These are phyloP conservation scores for Chloroclystis v-ata DNA, from an alignment of 2,888 invertebrate species.

Conservation along the genomic window DNA sequence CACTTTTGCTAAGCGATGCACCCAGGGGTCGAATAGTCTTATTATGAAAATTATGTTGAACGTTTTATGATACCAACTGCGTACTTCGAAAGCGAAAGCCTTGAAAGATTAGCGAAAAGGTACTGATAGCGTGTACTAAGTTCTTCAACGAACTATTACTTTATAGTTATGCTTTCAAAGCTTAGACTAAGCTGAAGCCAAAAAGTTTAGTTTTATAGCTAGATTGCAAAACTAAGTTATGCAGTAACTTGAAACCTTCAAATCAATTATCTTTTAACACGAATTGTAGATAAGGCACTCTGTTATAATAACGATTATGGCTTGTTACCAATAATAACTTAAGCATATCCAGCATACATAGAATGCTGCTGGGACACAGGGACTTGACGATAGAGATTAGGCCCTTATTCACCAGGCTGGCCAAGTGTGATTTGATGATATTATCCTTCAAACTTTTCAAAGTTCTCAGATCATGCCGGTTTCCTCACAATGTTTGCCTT, in stretches of 20 bases:
- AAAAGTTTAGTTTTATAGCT: slow-evolving; percentile 14
- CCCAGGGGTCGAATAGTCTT: slow-evolving; percentile 51
- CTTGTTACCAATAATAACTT: background rate
- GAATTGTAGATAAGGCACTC: too few species aligned
- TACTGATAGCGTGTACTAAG: slow-evolving; percentile 17
- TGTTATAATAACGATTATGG: too few species aligned
- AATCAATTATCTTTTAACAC: background rate
- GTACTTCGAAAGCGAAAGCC: slow-evolving; percentile 18
- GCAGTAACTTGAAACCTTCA: too few species aligned
- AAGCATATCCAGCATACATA: too few species aligned
- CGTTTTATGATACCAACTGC: slow-evolving; percentile 38
- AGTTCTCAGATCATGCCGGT: too few species aligned
- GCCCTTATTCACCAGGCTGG: too few species aligned
- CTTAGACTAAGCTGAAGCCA: slow-evolving; percentile 2
- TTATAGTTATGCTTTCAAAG: slow-evolving; percentile 9
- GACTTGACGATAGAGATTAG: too few species aligned
- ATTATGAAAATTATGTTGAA: slow-evolving; percentile 51
- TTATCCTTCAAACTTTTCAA: too few species aligned
- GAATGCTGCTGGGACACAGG: too few species aligned
- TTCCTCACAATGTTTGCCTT: too few species aligned
- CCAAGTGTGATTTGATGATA: too few species aligned
- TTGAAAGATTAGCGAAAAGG: slow-evolving; percentile 10
- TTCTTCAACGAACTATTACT: slow-evolving; percentile 11
- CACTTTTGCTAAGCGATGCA: slow-evolving; percentile 47
- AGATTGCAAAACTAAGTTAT: background rate